Evolutionary conservation across 2,888 invertebrate species (phyloP).

Genomic region (Drosophila longiperda): DNA sequence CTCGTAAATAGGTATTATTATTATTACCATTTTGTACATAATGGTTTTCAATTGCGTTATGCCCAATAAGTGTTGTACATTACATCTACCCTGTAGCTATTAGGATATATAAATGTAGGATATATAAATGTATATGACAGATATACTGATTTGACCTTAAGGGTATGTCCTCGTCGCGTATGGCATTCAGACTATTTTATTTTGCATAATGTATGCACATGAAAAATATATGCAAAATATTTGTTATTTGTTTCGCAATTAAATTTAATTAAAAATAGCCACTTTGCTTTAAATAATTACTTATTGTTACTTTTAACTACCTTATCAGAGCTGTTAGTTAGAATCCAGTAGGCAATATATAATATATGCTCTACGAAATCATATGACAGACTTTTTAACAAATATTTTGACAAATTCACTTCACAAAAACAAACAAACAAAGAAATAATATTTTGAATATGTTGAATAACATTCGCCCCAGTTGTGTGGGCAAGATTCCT

Average conservation of each 20-base stretch:
- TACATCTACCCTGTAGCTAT: not conserved
- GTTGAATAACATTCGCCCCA: not conserved
- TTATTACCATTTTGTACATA: conserved; percentile 20
- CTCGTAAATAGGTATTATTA: conserved; percentile 57
- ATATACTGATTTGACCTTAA: not conserved
- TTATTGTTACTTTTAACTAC: not conserved
- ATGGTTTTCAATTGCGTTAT: not conserved
- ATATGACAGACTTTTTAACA: not conserved
- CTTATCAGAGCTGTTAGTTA: not conserved
- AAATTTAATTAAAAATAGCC: not conserved
- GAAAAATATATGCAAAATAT: not conserved
- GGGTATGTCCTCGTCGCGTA: not conserved
- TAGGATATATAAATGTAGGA: not conserved
- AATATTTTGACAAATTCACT: not conserved
- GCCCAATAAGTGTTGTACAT: conserved; percentile 22
- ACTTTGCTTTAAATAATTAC: not conserved
- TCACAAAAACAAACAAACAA: not conserved
- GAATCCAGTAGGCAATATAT: not conserved
- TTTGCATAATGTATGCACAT: not conserved
- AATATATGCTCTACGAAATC: conserved; percentile 15
- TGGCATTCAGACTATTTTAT: not conserved
- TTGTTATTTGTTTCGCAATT: conserved; percentile 6
- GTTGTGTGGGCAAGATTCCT: not conserved
- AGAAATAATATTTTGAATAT: conserved; percentile 2
- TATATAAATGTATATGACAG: not conserved